These are phyloP conservation scores for Thereva unica DNA, from an alignment of 2,888 invertebrate genomes.

Conservation along the genomic window DNA sequence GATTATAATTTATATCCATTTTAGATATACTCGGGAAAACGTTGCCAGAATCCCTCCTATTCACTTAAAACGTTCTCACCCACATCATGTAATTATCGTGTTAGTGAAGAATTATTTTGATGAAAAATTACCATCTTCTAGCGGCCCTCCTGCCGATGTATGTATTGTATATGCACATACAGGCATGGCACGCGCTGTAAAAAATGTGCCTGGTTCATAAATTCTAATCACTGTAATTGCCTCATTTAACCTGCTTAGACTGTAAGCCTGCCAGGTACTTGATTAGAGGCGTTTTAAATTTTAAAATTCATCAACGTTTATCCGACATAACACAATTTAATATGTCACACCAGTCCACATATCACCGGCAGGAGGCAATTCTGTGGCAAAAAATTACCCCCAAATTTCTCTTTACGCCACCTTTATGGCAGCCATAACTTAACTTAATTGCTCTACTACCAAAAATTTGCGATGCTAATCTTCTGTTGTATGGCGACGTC, in stretches of 20 bases:
- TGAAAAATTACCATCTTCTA: neutral
- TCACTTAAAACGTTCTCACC: constrained; percentile 28
- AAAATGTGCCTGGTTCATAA: constrained; percentile 28
- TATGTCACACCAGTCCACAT: constrained; percentile 8
- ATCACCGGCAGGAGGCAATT: constrained; percentile 1
- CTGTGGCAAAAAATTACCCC: constrained; percentile 22
- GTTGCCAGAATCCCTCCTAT: constrained; percentile 9
- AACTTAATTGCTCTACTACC: constrained; percentile 28
- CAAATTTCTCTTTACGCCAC: constrained; percentile 29
- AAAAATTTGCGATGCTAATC: constrained; percentile 30
- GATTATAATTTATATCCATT: constrained; percentile 39
- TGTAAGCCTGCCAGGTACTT: constrained; percentile 3
- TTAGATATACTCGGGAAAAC: neutral
- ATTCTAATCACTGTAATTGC: constrained; percentile 38
- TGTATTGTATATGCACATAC: too few species aligned
- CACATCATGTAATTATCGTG: constrained; percentile 31
- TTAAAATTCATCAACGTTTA: constrained; percentile 31
- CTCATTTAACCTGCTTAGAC: constrained; percentile 11
- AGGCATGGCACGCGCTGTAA: neutral
- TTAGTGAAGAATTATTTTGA: constrained; percentile 17
- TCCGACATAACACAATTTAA: constrained; percentile 2
- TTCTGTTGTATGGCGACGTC: constrained; percentile 4
- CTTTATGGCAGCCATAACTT: constrained; percentile 31
- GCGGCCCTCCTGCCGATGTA: constrained; percentile 1
- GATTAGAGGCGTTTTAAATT: constrained; percentile 31